These are phyloP conservation scores for Athalia cordata DNA, from an alignment of 2,888 invertebrate species.

Conservation along the genomic window DNA sequence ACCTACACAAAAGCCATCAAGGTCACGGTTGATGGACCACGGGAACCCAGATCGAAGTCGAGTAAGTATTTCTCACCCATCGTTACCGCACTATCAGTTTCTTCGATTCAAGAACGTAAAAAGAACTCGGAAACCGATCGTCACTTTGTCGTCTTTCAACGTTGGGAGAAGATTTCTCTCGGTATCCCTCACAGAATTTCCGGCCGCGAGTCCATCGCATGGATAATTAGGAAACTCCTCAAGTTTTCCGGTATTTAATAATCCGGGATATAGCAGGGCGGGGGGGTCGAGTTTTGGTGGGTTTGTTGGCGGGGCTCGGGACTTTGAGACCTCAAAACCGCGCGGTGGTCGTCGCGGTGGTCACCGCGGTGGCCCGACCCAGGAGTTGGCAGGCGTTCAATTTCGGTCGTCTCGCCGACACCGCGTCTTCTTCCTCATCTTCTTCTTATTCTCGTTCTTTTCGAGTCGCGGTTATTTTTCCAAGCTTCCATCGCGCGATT, in stretches of 20 bases:
- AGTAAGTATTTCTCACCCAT: constrained; percentile 84
- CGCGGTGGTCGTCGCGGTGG: constrained; percentile 38
- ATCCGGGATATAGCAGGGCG: constrained; percentile 69
- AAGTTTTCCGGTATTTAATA: constrained; percentile 68
- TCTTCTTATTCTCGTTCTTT: too few species aligned
- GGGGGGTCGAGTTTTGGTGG: constrained; percentile 68
- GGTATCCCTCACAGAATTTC: neutral
- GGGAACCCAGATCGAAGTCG: constrained; percentile 97
- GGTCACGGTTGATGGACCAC: constrained; percentile 99
- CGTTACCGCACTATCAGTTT: too few species aligned
- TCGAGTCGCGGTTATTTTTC: constrained; percentile 59
- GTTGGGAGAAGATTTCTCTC: neutral
- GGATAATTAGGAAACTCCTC: constrained; percentile 13
- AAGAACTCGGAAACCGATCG: neutral
- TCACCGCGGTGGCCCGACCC: constrained; percentile 41
- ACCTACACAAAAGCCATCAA: constrained; percentile 98
- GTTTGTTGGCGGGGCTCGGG: constrained; percentile 15
- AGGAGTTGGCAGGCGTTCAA: constrained; percentile 61
- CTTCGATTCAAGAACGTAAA: neutral
- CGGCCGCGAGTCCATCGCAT: too few species aligned
- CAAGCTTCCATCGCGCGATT: constrained; percentile 52
- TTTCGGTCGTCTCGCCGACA: constrained; percentile 46
- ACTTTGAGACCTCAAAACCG: constrained; percentile 38
- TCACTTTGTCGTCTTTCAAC: neutral
- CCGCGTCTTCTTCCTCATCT: constrained; percentile 51